A percentile compares a stretch with the other conserved stretches of the same genome.
phyloP scores from a whole-genome alignment of 2,888 invertebrate species.

The Amaurobius ferox region DNA sequence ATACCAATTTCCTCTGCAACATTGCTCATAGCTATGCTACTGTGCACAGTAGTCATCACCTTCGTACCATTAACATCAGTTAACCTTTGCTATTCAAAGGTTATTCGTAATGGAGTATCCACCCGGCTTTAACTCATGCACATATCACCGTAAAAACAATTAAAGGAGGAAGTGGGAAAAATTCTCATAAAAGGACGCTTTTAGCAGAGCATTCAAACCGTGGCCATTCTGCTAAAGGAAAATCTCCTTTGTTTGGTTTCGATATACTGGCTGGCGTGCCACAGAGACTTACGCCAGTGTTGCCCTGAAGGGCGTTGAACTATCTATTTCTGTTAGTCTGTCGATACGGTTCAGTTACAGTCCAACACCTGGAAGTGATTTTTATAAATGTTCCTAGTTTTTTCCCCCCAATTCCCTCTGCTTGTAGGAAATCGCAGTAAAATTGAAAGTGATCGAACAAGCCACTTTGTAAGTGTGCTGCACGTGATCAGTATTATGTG shows the following conservation, averaged over 20 bases:
- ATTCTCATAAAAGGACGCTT: not conserved
- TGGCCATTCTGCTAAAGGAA: constrained; percentile 13
- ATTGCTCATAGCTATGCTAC: no score
- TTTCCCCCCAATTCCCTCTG: not conserved
- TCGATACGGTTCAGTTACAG: constrained; percentile 42
- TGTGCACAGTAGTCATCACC: no score
- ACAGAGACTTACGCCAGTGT: constrained; percentile 20
- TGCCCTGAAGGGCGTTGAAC: constrained; percentile 54
- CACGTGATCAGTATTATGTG: not conserved
- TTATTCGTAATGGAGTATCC: not conserved
- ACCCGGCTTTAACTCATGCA: not conserved
- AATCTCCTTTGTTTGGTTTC: constrained; percentile 27
- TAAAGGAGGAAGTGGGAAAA: constrained; percentile 2
- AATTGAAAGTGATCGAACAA: constrained; percentile 47
- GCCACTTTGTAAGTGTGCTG: constrained; percentile 1
- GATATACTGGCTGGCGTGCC: constrained; percentile 32
- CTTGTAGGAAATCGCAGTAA: constrained; percentile 30
- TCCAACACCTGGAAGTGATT: constrained; percentile 42
- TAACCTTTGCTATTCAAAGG: not conserved
- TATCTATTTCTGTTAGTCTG: constrained; percentile 64
- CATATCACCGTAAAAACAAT: not conserved
- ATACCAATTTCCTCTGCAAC: no score
- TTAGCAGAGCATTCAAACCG: constrained; percentile 30
- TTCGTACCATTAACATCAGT: not conserved
- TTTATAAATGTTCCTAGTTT: constrained; percentile 21